These are phyloP conservation scores for Acrocephalus scirpaceus DNA, from an alignment of 2,797 vertebrate species.

Conservation along the genomic window DNA sequence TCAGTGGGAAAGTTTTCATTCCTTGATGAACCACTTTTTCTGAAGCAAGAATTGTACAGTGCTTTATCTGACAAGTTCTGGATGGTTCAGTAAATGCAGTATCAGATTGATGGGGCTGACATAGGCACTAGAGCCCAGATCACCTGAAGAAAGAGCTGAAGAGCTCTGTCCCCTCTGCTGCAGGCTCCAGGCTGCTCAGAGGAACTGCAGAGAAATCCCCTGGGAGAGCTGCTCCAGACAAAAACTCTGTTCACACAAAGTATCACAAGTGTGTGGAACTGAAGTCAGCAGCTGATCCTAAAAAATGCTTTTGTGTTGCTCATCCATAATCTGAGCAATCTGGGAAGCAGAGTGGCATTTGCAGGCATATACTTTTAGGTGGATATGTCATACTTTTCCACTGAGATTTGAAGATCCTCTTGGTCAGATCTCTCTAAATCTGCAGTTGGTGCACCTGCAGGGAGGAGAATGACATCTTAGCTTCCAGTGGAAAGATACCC, in stretches of 20 bases:
- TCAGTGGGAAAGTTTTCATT: not conserved
- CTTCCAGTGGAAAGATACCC: not conserved
- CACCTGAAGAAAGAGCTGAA: not conserved
- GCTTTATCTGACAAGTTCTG: not conserved
- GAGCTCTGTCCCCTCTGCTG: rapidly evolving
- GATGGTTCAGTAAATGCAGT: not conserved
- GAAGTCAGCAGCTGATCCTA: not conserved
- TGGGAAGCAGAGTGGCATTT: not conserved
- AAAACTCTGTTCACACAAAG: not conserved
- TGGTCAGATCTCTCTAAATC: not conserved
- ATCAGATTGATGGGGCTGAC: not conserved
- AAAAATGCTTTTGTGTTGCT: not conserved
- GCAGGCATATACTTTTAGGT: not conserved
- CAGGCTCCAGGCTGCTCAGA: not conserved
- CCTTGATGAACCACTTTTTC: not conserved
- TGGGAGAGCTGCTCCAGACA: not conserved
- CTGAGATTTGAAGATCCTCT: not conserved
- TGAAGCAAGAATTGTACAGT: not conserved
- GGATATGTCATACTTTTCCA: not conserved
- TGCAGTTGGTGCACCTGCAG: not conserved
- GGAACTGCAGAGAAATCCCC: not conserved
- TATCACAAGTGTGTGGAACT: not conserved
- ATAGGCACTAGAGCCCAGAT: not conserved
- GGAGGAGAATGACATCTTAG: not conserved
- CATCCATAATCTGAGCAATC: not conserved